A percentile compares a stretch with the other conserved stretches of the same genome.
Conservation (phyloP, 92 coral and sea anemone genomes). For the Muricea muricata region DNA sequence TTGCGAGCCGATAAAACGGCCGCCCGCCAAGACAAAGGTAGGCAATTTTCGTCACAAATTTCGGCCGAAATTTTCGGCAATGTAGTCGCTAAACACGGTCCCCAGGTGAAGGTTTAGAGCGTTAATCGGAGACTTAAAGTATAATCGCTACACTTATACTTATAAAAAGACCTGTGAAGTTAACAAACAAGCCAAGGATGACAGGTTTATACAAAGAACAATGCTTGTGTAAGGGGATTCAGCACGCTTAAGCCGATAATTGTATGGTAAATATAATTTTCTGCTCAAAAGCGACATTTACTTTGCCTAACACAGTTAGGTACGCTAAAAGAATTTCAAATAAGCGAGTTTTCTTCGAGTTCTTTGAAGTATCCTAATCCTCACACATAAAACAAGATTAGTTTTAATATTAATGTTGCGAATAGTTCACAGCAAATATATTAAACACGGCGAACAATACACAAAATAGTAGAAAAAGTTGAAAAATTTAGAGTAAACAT, state of each 20-base stretch:
- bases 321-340: neutral
- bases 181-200: slow-evolving; percentile 1
- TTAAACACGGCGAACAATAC: neutral
- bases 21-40: too few species aligned
- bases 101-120: neutral
- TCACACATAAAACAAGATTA: slow-evolving; percentile 15
- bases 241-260: neutral
- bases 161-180: neutral
- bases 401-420: neutral
- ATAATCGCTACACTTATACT: neutral
- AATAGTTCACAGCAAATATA: neutral
- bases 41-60: too few species aligned
- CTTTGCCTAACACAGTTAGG: slow-evolving; percentile 6
- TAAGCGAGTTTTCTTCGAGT: neutral
- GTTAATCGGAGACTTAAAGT: neutral
- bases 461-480: neutral
- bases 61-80: too few species aligned
- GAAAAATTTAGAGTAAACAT: neutral
- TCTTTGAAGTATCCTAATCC: slow-evolving; percentile 30
- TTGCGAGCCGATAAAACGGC: neutral
- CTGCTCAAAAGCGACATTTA: neutral
- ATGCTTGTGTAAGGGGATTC: neutral
- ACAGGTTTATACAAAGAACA: neutral
- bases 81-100: neutral
- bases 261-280: slow-evolving; percentile 11